Evolutionary conservation across 1,140 invertebrate species (phyloP), one percentile per base, ranked within the genome.

Genomic region (Ceratina calcarata): DNA sequence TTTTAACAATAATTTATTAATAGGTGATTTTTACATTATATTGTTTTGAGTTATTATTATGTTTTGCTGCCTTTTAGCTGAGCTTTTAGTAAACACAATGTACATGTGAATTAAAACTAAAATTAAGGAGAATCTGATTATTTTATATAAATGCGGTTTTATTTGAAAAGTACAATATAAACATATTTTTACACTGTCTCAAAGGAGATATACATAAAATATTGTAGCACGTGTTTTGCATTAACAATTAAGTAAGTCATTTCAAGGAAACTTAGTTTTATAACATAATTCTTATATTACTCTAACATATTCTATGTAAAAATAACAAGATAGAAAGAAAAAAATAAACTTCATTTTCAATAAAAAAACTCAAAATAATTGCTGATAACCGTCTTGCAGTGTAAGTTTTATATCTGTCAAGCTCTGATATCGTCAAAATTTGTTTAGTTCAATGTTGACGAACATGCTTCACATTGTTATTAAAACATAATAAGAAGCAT

Each of bases 111-210:
- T n/a, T n/a, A n/a, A n/a, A n/a, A n/a, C n/a, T n/a, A n/a, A n/a
- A n/a, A n/a, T n/a, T n/a, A n/a, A n/a, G n/a, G n/a, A n/a, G n/a
- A n/a, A n/a, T n/a, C n/a, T n/a, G n/a, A n/a, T n/a, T n/a, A n/a
- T 45, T 71, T 72, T 49, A 55, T 64, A 60, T 78, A 78, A 78
- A 65, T 72, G 51, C 76, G 72, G 13, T 57, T 78, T 78, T 78
- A 78, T 78, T 78, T 72, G 24, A 65, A 78, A 78, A 72, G 68
- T 78, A 78, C 68, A 64, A 78, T 72, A 70, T 78, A 64, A 72
- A 78, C 60, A 64, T 78, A 72, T 49, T 65, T 78, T 78, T 78
- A 78, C 60, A 78, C 51, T 49, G 32, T 27, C 32, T 64, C 51
- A 57, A 57, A 78, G 51, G 60, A 78, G 60, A 62, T 57, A 10